Evolutionary conservation across 2,888 invertebrate genomes (phyloP).

Genomic region (Drosophila subquinaria): DNA sequence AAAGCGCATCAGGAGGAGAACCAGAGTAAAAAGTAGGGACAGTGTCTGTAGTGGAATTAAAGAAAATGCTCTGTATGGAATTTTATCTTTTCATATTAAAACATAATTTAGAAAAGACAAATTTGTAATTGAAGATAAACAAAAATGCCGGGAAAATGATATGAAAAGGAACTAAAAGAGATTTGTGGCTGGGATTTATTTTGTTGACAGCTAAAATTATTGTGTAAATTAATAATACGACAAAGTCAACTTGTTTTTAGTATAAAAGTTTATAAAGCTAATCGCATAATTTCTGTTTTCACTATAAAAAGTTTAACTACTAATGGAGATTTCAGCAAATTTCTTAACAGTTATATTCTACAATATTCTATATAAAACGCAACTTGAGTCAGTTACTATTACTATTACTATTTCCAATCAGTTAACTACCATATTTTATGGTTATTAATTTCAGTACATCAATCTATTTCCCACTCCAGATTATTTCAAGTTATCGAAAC

Average conservation of each 20-base stretch:
- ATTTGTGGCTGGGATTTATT: not conserved
- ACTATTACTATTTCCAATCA: not conserved
- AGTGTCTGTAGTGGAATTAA: too few species aligned
- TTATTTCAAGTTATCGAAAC: constrained; percentile 38
- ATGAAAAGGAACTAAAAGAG: not conserved
- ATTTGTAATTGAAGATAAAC: not conserved
- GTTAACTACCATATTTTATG: constrained; percentile 4
- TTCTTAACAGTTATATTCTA: too few species aligned
- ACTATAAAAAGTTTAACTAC: too few species aligned
- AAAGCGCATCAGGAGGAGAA: constrained; percentile 5
- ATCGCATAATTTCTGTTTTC: too few species aligned
- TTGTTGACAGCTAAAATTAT: not conserved
- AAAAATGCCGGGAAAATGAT: too few species aligned
- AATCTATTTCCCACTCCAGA: not conserved
- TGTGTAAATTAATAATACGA: too few species aligned
- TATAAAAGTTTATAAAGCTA: too few species aligned
- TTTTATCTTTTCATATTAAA: constrained; percentile 16
- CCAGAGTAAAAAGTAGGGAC: not conserved
- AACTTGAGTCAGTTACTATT: not conserved
- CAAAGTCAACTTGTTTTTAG: too few species aligned
- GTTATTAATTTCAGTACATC: not conserved
- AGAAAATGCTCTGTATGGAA: not conserved
- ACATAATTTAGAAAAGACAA: not conserved
- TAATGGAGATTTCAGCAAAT: too few species aligned
- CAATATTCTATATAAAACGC: too few species aligned